These are phyloP conservation scores for Oreochromis mossambicus DNA, from an alignment of 2,797 vertebrate species.

Conservation along the genomic window DNA sequence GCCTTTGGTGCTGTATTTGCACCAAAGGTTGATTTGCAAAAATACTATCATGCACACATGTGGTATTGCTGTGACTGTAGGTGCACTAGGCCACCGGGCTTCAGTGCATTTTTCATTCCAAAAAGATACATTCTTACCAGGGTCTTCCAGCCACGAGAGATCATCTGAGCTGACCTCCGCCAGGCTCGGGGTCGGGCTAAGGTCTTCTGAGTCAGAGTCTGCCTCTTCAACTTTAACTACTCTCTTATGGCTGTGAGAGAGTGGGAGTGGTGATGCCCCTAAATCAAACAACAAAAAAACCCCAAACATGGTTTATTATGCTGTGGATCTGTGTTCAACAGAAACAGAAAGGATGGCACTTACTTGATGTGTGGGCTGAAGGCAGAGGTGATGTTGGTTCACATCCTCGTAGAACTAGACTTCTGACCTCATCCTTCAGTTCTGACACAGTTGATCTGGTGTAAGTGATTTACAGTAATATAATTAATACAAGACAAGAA, in stretches of 20 bases:
- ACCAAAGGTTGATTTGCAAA: background rate
- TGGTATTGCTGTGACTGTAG: background rate
- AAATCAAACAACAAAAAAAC: background rate
- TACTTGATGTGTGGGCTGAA: conserved; percentile 49
- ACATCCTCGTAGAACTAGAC: conserved; percentile 51
- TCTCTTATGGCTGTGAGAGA: conserved; percentile 1
- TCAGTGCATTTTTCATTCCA: background rate
- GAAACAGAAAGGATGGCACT: background rate
- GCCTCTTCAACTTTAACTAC: conserved; percentile 4
- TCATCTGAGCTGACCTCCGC: conserved; percentile 79
- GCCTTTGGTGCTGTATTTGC: background rate
- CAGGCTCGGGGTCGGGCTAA: conserved; percentile 77
- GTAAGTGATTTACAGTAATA: background rate
- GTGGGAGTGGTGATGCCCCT: conserved; percentile 23
- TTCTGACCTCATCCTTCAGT: conserved; percentile 76
- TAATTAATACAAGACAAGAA: background rate
- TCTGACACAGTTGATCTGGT: conserved; percentile 68
- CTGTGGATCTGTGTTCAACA: background rate
- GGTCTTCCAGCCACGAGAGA: conserved; percentile 68
- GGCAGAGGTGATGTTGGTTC: conserved; percentile 33
- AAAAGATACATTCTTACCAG: conserved; percentile 47
- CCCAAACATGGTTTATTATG: background rate
- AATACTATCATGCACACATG: background rate
- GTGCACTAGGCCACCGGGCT: background rate
- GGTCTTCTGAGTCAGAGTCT: conserved; percentile 72